Evolutionary conservation across 2,888 invertebrate genomes (phyloP), one percentile per base, ranked within the genome.

Genomic region (Cordilura impudica): DNA sequence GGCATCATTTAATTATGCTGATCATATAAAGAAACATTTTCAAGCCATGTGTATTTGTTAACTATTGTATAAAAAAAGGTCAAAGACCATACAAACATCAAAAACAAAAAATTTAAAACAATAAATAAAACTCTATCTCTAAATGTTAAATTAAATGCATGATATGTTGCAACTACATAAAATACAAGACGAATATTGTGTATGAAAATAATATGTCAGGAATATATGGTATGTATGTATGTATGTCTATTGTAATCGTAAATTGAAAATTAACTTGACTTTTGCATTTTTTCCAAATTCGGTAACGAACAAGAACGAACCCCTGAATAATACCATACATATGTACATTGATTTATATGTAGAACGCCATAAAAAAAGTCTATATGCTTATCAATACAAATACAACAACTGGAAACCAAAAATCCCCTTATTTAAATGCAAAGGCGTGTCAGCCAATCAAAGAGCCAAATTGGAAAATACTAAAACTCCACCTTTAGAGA

Each of bases 381-480:
- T 71, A 31, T 29, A 18, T 14, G 53, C 54, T 69, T 75, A 75
- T 74, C 67, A 67, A 35, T 12, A n/a, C 7, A 45, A 67, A 60
- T 53, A 45, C 66, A 66, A 77, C 67, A 77, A 54, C 47, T 67
- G 76, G 63, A 69, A 70, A 54, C 49, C 31, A 56, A 66, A 67
- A 43, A 65, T 39, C 56, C 70, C 43, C 63, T 58, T 58, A n/a
- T 51, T 35, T 16, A 31, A 47, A 43, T 49, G 74, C 56, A 53
- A 58, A 78, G 71, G 75, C 66, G 75, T 66, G 75, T 53, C 71
- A 79, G 58, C 79, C 79, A 79, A 79, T 79, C 71, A 76, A 72
- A 76, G 43, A 76, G 67, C 61, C 56, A 67, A 66, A 60, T 51
- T 56, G 12, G 58, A 51, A 45, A 67, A 63, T 45, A 19, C 53